Conservation (phyloP, 2,888 invertebrate genomes). For the Leistus spinibarbis region DNA sequence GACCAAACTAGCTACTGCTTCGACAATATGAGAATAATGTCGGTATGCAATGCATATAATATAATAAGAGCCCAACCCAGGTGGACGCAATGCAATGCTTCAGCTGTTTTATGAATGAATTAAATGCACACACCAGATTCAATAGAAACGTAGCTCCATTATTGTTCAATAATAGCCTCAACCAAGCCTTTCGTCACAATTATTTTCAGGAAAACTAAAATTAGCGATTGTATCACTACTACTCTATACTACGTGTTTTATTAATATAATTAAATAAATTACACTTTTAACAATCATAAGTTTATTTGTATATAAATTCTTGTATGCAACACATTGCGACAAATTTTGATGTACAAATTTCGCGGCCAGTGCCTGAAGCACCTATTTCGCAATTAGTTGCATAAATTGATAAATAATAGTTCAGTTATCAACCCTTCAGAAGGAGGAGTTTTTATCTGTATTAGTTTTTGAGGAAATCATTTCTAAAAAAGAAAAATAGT, state of each 20-base stretch:
- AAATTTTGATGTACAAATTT: too few species aligned
- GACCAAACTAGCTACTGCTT: constrained; percentile 13
- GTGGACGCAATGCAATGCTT: constrained; percentile 17
- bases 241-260: not conserved
- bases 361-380: too few species aligned
- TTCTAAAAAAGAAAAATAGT: too few species aligned
- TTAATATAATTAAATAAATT: not conserved
- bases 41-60: constrained; percentile 32
- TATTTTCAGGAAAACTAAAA: not conserved
- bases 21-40: constrained; percentile 26
- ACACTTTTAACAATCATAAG: not conserved
- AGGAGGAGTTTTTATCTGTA: too few species aligned
- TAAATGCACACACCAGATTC: not conserved
- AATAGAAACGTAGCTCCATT: not conserved
- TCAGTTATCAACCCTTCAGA: too few species aligned
- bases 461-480: too few species aligned
- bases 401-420: too few species aligned
- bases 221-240: not conserved
- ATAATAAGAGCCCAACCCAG: constrained; percentile 31
- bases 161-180: not conserved
- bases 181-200: not conserved
- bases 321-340: too few species aligned
- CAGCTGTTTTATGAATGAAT: constrained; percentile 7
- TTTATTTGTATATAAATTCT: too few species aligned
- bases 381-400: too few species aligned